A percentile compares a stretch with the other conserved stretches of the same genome.
Evolutionary conservation across 1,140 invertebrate species (phyloP).

Genomic region (Orchesella cincta): DNA sequence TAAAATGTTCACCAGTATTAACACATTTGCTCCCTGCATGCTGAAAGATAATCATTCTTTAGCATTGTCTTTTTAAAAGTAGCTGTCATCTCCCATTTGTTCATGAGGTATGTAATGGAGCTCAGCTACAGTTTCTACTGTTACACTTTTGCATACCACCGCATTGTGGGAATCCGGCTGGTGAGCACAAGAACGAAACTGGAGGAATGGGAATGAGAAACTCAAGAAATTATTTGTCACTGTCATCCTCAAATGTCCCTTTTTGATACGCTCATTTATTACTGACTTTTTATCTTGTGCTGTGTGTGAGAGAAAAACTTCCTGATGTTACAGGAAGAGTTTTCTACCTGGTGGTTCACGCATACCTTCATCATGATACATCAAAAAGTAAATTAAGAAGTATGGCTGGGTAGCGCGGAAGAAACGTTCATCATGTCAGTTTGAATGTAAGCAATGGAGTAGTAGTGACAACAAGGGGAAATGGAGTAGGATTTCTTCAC

Average conservation of each 20-base stretch:
- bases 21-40: neutral
- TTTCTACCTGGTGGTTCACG: no score
- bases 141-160: neutral
- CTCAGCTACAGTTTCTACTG: neutral
- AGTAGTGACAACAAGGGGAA: no score
- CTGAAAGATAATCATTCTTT: neutral
- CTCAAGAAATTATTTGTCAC: neutral
- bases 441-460: no score
- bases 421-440: no score
- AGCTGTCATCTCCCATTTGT: neutral
- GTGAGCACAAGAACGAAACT: neutral
- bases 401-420: no score
- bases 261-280: neutral
- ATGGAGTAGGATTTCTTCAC: no score
- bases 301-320: no score
- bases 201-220: neutral
- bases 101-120: neutral
- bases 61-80: neutral
- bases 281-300: neutral
- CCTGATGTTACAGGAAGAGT: no score
- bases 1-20: neutral
- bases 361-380: no score
- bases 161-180: neutral
- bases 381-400: no score
- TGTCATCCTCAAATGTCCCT: neutral